Evolutionary conservation across 2,888 invertebrate species (phyloP).

Genomic region (Teinopalpus imperialis): DNA sequence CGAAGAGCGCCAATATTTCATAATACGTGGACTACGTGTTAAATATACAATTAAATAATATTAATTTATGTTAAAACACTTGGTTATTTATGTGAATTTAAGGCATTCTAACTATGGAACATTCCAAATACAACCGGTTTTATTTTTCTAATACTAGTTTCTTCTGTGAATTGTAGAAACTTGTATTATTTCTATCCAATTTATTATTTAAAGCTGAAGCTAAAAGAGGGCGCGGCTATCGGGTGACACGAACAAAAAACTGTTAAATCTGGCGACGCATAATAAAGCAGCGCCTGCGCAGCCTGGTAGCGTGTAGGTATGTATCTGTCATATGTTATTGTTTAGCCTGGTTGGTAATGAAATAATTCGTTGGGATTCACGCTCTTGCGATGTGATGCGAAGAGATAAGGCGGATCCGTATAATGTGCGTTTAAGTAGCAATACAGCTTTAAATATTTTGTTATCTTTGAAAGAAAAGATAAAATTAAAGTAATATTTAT

Average conservation of each 20-base stretch:
- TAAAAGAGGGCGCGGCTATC: constrained; percentile 35
- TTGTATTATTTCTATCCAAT: constrained; percentile 10
- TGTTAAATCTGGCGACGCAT: constrained; percentile 28
- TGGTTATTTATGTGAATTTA: background rate
- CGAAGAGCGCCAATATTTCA: too few species aligned
- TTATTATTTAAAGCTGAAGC: constrained; percentile 9
- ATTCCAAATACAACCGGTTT: constrained; percentile 1
- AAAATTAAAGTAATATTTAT: too few species aligned
- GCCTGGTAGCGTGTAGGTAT: constrained; percentile 36
- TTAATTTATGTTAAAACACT: too few species aligned
- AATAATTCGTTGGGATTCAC: constrained; percentile 63
- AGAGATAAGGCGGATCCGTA: constrained; percentile 38
- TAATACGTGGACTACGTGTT: too few species aligned
- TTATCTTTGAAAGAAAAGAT: too few species aligned
- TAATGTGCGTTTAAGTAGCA: constrained; percentile 20
- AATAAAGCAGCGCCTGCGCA: constrained; percentile 31
- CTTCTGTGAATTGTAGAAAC: constrained; percentile 1
- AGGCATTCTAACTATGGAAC: background rate
- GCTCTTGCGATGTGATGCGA: constrained; percentile 40
- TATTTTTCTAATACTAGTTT: constrained; percentile 1
- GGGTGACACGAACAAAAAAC: constrained; percentile 31
- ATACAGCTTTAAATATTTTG: constrained; percentile 10
- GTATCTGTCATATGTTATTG: constrained; percentile 48
- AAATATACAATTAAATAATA: too few species aligned
- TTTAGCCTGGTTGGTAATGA: constrained; percentile 51